Base-by-base conservation (phyloP, 2,797 vertebrate species). In the Anabas testudineus region DNA sequence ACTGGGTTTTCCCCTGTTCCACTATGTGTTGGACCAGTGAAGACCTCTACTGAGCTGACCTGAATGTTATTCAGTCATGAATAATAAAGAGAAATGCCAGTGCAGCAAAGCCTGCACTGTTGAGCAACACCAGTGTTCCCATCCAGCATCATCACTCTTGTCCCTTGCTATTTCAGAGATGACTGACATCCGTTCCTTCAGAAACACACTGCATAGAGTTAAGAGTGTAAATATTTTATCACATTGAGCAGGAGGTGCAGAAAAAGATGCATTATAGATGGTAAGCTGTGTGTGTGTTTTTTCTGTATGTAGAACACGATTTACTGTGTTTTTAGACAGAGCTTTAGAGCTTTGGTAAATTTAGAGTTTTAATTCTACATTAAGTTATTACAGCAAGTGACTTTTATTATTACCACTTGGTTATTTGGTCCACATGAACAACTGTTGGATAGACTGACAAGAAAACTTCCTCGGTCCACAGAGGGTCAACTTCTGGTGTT, bases 181-280 rank as follows among this genome's bases (percentile, higher is more conserved):
- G 66, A 78, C 41, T 69, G 69, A 82, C 71, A 81, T 64, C 48
- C 68, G 39, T 49, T 82, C 41, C 56, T 47, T 61, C 39, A 66
- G 75, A 53, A 37, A 70, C 59, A 51, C 42, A 12, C 26, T 42
- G 30, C 30, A 36, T 45, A 45, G 34, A 51, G 71, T 75, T 67
- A 28, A 47, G 36, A 49, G 24, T 53, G 36, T 91, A 76, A 89
- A 91, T 88, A 84, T 82, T 90, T 86, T 3, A 85, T 61, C 53
- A 43, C 5, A 2, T 42, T 16, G 41, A 66, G 71, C 67, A 61
- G 51, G 59, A 84, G 65, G 78, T 68, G 53, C 61, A 81, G 57
- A 65, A 63, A 60, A 36, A 7, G 18, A 85, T 82, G 76, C 66
- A 73, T 76, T 74, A 75, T 85, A 51, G 15, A 75, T 78, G 51